Conservation (phyloP, 2,113 vertebrate species). For the Emydura subglobosa region DNA sequence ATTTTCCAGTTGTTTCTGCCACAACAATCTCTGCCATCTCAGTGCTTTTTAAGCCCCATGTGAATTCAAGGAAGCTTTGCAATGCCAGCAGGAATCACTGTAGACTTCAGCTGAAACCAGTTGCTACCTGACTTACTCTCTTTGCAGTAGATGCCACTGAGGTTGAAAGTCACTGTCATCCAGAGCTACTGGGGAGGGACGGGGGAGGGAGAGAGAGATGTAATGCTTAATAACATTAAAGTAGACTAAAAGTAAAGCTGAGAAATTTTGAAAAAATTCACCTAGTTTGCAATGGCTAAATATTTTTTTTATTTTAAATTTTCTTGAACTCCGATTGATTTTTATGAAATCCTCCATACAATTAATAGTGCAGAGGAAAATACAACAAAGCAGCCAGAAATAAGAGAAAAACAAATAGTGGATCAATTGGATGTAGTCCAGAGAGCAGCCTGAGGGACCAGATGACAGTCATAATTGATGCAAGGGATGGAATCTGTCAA, state of each 20-base stretch:
- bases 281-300: neutral
- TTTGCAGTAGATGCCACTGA: constrained; percentile 49
- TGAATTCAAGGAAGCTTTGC: constrained; percentile 80
- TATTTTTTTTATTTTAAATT: neutral
- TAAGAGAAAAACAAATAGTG: constrained; percentile 50
- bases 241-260: neutral
- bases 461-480: constrained; percentile 41
- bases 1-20: constrained; percentile 89
- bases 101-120: constrained; percentile 71
- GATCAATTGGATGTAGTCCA: constrained; percentile 25
- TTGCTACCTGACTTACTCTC: constrained; percentile 71
- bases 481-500: constrained; percentile 35
- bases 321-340: neutral
- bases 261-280: neutral
- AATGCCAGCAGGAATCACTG: constrained; percentile 77
- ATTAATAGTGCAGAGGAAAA: neutral
- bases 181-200: neutral
- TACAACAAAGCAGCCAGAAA: constrained; percentile 23
- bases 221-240: neutral
- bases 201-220: neutral
- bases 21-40: constrained; percentile 86
- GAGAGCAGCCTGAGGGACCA: constrained; percentile 41
- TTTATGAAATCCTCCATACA: neutral
- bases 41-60: constrained; percentile 80
- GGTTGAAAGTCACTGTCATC: constrained; percentile 50